Base-by-base conservation (phyloP, 1,140 invertebrate genomes). In the Leptopilina boulardi region DNA sequence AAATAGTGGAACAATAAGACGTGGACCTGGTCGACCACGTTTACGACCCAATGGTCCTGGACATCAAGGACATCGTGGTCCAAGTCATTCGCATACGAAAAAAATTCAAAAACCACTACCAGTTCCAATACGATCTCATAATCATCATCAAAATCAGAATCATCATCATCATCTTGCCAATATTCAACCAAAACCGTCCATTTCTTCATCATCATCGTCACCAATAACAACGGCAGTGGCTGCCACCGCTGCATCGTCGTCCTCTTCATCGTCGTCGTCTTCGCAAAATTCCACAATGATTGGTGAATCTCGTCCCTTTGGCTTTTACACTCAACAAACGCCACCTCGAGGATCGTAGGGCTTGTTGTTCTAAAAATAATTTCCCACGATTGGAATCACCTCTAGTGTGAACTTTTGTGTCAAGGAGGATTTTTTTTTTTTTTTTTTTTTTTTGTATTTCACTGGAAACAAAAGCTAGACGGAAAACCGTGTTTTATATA, bases 21-120 rank as follows among this genome's bases (percentile, higher is more conserved):
- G 95, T 26, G 95, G 95, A 10, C 95, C 96, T 0, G 96, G 96
- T 15, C 87, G 96, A 82, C 96, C 96, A 0, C 91, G 95, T 4
- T 89, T 95, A 6, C 93, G 93, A 79, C 94, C 92, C 2, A 91
- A 91, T 51, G 94, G 94, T 3, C 94, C 94, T 0, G 89, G 92
- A 0, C 92, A 95, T 84, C 91, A 92, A 71, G 93, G 93, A 18
- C 91, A 91, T 23, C 91, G 94, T 10, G 91, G 47, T 56, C 90
- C 56, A 86, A 92, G 77, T 87, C 93, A 77, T 87, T 85, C 86
- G 74, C 86, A 86, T 15, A 73, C 76, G 1, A 88, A 87, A 23
- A 89, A 87, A 70, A 76, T 87, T 34, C 90, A 90, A 34, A 87
- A 88, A 1, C 83, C 89, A 13, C 84, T 91, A 18, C 91, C 89